Evolutionary conservation across 1,140 invertebrate genomes (phyloP).

Genomic region (Megathymus violae): DNA sequence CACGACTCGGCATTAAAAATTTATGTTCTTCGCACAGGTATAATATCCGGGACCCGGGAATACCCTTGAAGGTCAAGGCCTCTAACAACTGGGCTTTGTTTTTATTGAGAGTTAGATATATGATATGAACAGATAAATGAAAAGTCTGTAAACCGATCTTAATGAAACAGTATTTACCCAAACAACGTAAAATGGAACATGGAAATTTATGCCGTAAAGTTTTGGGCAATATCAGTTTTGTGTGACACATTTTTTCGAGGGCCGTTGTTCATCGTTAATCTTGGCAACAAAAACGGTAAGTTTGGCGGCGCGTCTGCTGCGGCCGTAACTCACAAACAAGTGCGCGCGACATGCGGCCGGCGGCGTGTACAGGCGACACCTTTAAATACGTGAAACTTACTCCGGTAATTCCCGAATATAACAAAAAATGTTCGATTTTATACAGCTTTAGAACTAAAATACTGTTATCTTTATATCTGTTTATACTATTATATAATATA

Average conservation of each 20-base stretch:
- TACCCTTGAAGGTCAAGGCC: no score
- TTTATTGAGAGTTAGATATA: no score
- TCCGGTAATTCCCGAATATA: no score
- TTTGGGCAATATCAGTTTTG: conserved; percentile 69
- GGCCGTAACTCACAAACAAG: conserved; percentile 74
- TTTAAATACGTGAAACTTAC: conserved; percentile 20
- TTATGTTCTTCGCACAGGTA: no score
- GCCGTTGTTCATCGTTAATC: conserved; percentile 78
- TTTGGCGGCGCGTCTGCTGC: conserved; percentile 62
- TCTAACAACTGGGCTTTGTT: no score
- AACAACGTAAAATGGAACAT: conserved; percentile 56
- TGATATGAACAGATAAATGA: neutral
- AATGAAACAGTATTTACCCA: conserved; percentile 56
- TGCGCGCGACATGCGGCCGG: conserved; percentile 64
- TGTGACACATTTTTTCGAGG: conserved; percentile 73
- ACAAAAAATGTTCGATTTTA: no score
- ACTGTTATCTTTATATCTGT: no score
- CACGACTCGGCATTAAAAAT: no score
- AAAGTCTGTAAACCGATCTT: neutral
- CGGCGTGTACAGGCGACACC: conserved; percentile 10
- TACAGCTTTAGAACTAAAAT: no score
- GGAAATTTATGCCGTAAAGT: conserved; percentile 67
- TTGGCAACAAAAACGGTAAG: conserved; percentile 75
- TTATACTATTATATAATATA: no score
- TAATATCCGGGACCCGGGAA: no score